Base-by-base conservation (phyloP, 2,888 invertebrate genomes). In the Cantharis flavilabris region DNA sequence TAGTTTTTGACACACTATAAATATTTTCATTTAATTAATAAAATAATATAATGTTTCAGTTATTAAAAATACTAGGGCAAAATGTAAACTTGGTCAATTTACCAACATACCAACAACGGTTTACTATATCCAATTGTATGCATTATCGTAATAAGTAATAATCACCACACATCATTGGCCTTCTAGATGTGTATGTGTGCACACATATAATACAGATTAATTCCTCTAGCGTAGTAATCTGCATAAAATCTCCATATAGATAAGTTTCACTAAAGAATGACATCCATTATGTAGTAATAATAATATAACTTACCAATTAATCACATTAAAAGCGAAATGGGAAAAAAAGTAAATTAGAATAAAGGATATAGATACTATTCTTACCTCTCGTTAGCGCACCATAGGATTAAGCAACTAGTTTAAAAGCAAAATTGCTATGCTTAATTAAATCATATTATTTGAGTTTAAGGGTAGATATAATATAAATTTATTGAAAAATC, bases 161-260 rank as follows among this genome's bases (percentile, higher is more conserved):
- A 67, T 18, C 18, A 64, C 16, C 18, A 23, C 49, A 67, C 67
- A 67, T 26, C 23, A 67, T n/a, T 67, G 13, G 26, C 9, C 70
- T 70, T 16, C 33, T 49, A 33, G 16, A 70, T 18, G 18, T 70
- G 33, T 16, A 16, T 70, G 33, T 13, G 13, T 33, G 4, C 26
- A 65, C 23, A 20, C 16, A 67, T n/a, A 26, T 20, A 26, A 64
- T 28, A 28, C 72, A 73, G 49, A 73, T 73, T 73, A 73, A 73
- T 73, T 26, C 67, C 49, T 73, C 49, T 49, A n/a, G 62, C 49
- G 72, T 69, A 73, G 72, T 73, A 23, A 73, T 67, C 67, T 67
- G 16, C 69, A 73, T 73, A 67, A 62, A 73, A 73, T 73, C 72
- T 73, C 72, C 67, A 73, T 73, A 33, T 67, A 73, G 72, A 73